Base-by-base conservation (phyloP, 2,797 vertebrate species). In the Sphaeramia orbicularis region DNA sequence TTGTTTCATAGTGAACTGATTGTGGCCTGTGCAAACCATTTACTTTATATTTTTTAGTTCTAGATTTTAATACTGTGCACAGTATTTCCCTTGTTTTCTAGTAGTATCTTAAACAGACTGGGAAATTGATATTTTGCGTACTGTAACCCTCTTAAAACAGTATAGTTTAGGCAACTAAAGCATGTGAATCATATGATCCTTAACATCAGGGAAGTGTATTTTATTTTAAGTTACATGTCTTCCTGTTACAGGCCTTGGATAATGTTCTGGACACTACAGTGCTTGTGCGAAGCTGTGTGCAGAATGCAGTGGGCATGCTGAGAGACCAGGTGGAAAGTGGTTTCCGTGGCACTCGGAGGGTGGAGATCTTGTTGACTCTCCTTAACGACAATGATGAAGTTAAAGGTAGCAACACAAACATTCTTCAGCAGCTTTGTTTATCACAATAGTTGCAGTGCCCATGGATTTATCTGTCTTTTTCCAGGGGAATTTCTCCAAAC, bases 261-360 rank as follows among this genome's bases (percentile, higher is more conserved):
- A 60, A 86, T 42, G 69, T 93, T 47, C 71, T 99, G 74, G 96
- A 99, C 91, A 98, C 95, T 7, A 95, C 95, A 11, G 86, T 89
- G 0, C 89, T 99, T 38, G 87, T 99, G 71, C 92, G 93, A 24
- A 98, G 95, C 91, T 99, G 97, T 38, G 94, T 98, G 43, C 98
- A 98, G 77, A 93, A 93, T 3, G 96, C 98, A 2, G 95, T 98
- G 12, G 92, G 96, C 19, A 95, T 97, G 94, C 93, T 99, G 2
- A 86, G 82, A 48, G 97, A 98, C 80, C 93, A 93, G 60, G 86
- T 86, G 0, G 89, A 94, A 36, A 54, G 84, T 32, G 74, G 87
- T 0, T 62, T 74, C 13, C 96, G 96, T 30, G 95, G 94, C 65
- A 94, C 93, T 40, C 90, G 36, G 53, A 92, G 98, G 69, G 94